Conservation (phyloP, 1,140 invertebrate genomes). For the Holotrichia oblita region DNA sequence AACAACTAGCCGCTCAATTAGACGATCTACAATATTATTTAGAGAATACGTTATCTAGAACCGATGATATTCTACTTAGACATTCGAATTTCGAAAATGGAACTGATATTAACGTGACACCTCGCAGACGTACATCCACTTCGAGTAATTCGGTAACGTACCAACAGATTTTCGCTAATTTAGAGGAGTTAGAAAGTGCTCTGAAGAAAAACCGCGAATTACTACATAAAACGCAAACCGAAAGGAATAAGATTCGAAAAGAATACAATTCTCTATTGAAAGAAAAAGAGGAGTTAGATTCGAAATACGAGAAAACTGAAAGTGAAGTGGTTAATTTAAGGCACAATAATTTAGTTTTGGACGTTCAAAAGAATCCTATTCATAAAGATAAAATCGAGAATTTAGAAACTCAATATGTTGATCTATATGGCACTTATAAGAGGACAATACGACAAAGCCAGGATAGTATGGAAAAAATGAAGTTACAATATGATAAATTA, state of each 20-base stretch:
- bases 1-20: background rate
- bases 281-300: background rate
- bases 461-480: constrained; percentile 23
- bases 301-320: constrained; percentile 1
- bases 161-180: constrained; percentile 19
- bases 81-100: constrained; percentile 25
- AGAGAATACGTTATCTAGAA: constrained; percentile 18
- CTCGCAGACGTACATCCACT: background rate
- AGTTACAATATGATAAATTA: constrained; percentile 21
- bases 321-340: constrained; percentile 37
- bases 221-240: background rate
- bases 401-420: constrained; percentile 24
- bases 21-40: constrained; percentile 37
- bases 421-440: constrained; percentile 31
- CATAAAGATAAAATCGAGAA: constrained; percentile 35
- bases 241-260: background rate
- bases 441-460: constrained; percentile 15
- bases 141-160: background rate
- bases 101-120: background rate
- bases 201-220: constrained; percentile 6
- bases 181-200: background rate
- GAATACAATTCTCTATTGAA: constrained; percentile 22
- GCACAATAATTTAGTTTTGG: constrained; percentile 4
- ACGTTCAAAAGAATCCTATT: constrained; percentile 20
- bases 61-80: constrained; percentile 15